Base-by-base conservation (phyloP, 2,797 vertebrate species). In the Melanotaenia maccullochi region DNA sequence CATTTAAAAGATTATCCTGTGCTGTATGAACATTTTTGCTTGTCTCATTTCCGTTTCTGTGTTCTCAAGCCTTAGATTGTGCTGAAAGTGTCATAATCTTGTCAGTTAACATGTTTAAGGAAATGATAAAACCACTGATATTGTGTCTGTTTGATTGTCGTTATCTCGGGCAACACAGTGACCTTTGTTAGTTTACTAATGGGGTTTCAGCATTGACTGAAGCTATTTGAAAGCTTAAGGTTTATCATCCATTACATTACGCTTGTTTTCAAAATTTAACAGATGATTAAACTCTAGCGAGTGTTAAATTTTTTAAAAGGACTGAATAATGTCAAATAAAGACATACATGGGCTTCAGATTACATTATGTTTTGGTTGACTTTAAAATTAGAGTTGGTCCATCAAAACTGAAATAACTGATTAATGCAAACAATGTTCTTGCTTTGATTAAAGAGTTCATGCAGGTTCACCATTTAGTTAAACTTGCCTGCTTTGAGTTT, bases 231-330 rank as follows among this genome's bases (percentile, higher is more conserved):
- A 47, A 62, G 28, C 24, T 20, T 68, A 11, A 9, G 18, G 58
- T 73, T 24, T 42, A 28, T 65, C 59, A 68, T 86, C 47, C 32
- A 59, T 38, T 3, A 57, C 32, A 8, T 49, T 51, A 13, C 75
- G 11, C 0, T 56, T 18, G n/a, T 35, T 9, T 30, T 1, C 12
- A 71, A 18, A 65, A n/a, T 68, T 11, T 28, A 60, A 73, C 62
- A 55, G 62, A 42, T 73, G 61, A 69, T 64, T 38, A 20, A 59
- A 63, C 33, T 72, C 11, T 20, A 54, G 32, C 8, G 1, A 24
- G n/a, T n/a, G 2, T 38, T 1, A 40, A 38, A 40, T 7, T 3
- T 22, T 35, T 52, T 36, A 52, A 24, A 5, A 54, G 14, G 16
- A 52, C 5, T 51, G 4, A 68, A 42, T 36, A 9, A 67, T 57